These are phyloP conservation scores for Chelonus insularis DNA, from an alignment of 1,140 invertebrate genomes.

Conservation along the genomic window DNA sequence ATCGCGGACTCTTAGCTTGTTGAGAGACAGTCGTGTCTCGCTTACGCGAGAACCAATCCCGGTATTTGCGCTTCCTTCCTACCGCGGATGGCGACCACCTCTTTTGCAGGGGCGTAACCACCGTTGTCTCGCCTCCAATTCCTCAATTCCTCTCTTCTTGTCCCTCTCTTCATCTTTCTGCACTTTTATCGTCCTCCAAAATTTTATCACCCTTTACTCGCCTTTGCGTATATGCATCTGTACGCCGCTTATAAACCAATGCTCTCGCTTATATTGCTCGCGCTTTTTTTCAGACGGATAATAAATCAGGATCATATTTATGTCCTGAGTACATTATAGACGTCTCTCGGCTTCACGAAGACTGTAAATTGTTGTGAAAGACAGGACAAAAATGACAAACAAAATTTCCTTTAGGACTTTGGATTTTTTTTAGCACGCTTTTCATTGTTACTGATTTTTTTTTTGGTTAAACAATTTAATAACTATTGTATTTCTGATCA, in stretches of 20 bases:
- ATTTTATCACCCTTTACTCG: slow-evolving; percentile 25
- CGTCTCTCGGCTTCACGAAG: not conserved
- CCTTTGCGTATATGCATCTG: no score
- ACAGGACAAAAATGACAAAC: no score
- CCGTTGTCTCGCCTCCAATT: slow-evolving; percentile 28
- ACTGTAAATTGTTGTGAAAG: not conserved
- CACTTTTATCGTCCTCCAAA: slow-evolving; percentile 11
- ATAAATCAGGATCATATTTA: slow-evolving; percentile 18
- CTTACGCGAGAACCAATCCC: slow-evolving; percentile 56
- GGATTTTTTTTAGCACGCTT: no score
- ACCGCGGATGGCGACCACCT: slow-evolving; percentile 57
- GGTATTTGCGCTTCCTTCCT: slow-evolving; percentile 59
- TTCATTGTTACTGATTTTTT: no score
- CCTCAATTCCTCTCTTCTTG: slow-evolving; percentile 24
- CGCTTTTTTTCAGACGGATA: not conserved
- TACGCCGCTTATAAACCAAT: not conserved
- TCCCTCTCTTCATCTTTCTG: not conserved
- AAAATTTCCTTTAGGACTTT: no score
- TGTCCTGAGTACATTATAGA: not conserved
- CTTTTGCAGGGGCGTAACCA: slow-evolving; percentile 56
- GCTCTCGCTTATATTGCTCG: not conserved
- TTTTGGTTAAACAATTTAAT: no score
- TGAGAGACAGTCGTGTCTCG: slow-evolving; percentile 46
- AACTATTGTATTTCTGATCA: no score
- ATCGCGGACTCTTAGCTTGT: slow-evolving; percentile 30